A percentile compares a stretch with the other conserved stretches of the same genome.
Evolutionary conservation across 2,797 vertebrate genomes (phyloP).

Genomic region (Heterohyrax brucei): DNA sequence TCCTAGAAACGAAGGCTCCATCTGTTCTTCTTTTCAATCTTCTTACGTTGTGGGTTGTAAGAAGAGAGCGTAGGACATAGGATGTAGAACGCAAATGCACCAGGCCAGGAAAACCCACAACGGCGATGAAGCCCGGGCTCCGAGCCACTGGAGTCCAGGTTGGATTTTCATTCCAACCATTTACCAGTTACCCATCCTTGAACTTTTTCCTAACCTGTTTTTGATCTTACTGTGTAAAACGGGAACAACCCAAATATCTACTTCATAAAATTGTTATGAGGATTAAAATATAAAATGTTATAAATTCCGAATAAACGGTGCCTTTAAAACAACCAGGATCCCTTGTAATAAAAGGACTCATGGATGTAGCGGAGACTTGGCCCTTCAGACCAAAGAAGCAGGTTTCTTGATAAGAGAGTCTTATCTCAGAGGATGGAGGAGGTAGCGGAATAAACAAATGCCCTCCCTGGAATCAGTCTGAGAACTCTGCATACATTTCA

Average conservation of each 20-base stretch:
- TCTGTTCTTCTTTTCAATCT: background rate
- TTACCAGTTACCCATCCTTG: background rate
- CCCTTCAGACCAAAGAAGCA: background rate
- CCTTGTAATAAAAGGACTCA: background rate
- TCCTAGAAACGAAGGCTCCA: background rate
- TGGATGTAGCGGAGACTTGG: background rate
- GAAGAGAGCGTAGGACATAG: background rate
- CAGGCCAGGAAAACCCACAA: background rate
- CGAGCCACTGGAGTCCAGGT: background rate
- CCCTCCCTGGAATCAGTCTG: background rate
- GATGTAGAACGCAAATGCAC: background rate
- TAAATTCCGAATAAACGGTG: background rate
- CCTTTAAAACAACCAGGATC: background rate
- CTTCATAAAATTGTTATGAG: background rate
- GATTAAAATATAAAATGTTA: background rate
- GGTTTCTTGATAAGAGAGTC: background rate
- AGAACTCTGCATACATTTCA: background rate
- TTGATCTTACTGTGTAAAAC: background rate
- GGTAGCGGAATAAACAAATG: background rate
- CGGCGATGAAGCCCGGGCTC: background rate
- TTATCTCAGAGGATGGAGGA: background rate
- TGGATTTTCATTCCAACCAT: background rate
- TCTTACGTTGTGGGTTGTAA: background rate
- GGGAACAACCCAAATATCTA: background rate
- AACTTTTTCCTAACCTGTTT: background rate